A percentile compares a stretch with the other conserved stretches of the same genome.
Evolutionary conservation across 2,888 invertebrate genomes (phyloP).

Genomic region (Agonum fuliginosum): DNA sequence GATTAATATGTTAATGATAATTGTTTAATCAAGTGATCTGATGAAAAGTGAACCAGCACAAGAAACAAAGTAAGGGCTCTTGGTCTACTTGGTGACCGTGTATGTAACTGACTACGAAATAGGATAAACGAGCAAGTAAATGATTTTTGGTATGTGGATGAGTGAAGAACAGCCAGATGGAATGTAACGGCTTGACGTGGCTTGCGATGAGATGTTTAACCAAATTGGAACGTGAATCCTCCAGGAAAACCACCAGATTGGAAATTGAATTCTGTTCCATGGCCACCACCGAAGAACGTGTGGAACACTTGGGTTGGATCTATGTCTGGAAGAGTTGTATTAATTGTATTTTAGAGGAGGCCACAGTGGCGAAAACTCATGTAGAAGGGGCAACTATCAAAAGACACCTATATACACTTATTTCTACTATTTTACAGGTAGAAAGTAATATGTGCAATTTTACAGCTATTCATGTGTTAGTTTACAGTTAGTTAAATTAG

Average conservation of each 20-base stretch:
- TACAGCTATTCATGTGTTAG: too few species aligned
- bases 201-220: slow-evolving; percentile 71
- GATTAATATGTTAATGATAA: too few species aligned
- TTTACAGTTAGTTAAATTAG: too few species aligned
- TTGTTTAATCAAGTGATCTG: not conserved
- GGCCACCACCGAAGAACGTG: slow-evolving; percentile 83
- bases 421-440: too few species aligned
- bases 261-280: slow-evolving; percentile 75
- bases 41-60: not conserved
- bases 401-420: too few species aligned
- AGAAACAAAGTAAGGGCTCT: not conserved
- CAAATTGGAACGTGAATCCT: slow-evolving; percentile 83
- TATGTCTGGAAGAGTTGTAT: slow-evolving; percentile 79
- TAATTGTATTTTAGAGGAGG: too few species aligned
- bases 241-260: slow-evolving; percentile 76
- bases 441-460: too few species aligned
- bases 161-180: slow-evolving; percentile 37
- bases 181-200: slow-evolving; percentile 47
- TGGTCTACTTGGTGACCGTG: not conserved
- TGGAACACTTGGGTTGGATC: slow-evolving; percentile 91
- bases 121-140: not conserved
- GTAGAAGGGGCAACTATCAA: too few species aligned
- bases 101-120: not conserved
- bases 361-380: too few species aligned
- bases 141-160: slow-evolving; percentile 12